Percentiles rank a stretch among this genome's conserved stretches.
Conservation (phyloP, 2,888 invertebrate species). For the Fragum fragum region DNA sequence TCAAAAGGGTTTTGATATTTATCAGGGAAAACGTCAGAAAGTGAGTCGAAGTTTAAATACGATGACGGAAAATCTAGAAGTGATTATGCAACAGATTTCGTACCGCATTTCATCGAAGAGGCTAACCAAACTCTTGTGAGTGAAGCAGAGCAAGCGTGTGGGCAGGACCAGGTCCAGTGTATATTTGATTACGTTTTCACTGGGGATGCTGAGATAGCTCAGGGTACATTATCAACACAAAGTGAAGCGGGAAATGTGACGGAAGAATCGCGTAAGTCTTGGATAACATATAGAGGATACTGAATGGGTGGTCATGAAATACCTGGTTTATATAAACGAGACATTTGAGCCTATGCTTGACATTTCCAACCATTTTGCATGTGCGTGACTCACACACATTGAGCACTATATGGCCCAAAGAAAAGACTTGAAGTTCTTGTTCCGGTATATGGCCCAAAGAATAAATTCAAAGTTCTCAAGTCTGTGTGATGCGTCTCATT, state of each 20-base stretch:
- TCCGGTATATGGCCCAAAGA: too few species aligned
- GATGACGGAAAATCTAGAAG: slow-evolving; percentile 35
- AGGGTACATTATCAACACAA: not conserved
- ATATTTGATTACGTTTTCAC: slow-evolving; percentile 64
- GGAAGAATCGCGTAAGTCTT: slow-evolving; percentile 3
- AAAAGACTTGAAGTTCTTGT: too few species aligned
- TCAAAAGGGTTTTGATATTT: not conserved
- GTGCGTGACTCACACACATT: too few species aligned
- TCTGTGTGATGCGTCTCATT: too few species aligned
- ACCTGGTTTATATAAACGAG: not conserved
- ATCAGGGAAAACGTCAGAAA: slow-evolving; percentile 45
- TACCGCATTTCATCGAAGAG: slow-evolving; percentile 61
- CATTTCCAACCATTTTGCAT: too few species aligned
- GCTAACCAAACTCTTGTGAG: slow-evolving; percentile 44
- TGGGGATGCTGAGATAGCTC: slow-evolving; percentile 35
- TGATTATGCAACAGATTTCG: slow-evolving; percentile 52
- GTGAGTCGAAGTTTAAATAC: slow-evolving; percentile 49
- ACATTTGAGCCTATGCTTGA: too few species aligned
- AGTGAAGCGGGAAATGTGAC: not conserved
- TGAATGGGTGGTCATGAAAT: not conserved
- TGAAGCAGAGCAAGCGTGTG: slow-evolving; percentile 47
- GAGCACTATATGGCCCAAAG: too few species aligned
- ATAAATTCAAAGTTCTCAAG: too few species aligned
- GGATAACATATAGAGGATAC: not conserved
- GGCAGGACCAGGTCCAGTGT: slow-evolving; percentile 44